A percentile compares a stretch with the other conserved stretches of the same genome.
Evolutionary conservation across 2,888 invertebrate species (phyloP).

Genomic region (Macaria liturata): DNA sequence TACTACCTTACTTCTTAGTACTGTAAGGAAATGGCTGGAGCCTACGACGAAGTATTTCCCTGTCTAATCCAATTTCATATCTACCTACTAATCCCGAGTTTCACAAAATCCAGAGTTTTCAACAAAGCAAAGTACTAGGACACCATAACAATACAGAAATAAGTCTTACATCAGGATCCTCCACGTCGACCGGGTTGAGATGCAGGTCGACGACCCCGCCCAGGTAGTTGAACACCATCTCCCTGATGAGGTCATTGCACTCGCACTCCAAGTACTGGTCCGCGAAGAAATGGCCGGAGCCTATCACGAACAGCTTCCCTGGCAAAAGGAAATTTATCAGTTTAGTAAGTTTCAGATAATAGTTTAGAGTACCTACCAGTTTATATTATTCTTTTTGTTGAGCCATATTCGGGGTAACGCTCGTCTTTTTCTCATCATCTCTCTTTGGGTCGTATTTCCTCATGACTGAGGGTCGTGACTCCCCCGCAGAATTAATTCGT

Average conservation of each 20-base stretch:
- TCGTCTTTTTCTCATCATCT: too few relatives aligned
- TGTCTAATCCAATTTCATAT: slow-evolving; percentile 25
- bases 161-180: slow-evolving; percentile 93
- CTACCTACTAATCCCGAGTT: too few relatives aligned
- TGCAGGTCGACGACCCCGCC: slow-evolving; percentile 85
- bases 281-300: slow-evolving; percentile 95
- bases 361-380: too few relatives aligned
- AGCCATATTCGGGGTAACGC: too few relatives aligned
- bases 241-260: slow-evolving; percentile 94
- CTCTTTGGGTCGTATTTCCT: too few relatives aligned
- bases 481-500: too few relatives aligned
- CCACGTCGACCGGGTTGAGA: slow-evolving; percentile 93
- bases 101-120: too few relatives aligned
- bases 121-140: neutral
- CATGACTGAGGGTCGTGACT: too few relatives aligned
- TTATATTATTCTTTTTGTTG: too few relatives aligned
- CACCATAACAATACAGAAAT: neutral
- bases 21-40: slow-evolving; percentile 95
- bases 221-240: slow-evolving; percentile 93
- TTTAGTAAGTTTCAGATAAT: too few relatives aligned
- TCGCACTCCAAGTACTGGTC: slow-evolving; percentile 97
- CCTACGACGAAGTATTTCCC: slow-evolving; percentile 95
- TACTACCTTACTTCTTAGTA: slow-evolving; percentile 72
- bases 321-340: slow-evolving; percentile 15
- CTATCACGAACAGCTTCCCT: slow-evolving; percentile 93